phyloP scores from a whole-genome alignment of 2,113 vertebrate genomes.

The Tyrannus savana region DNA sequence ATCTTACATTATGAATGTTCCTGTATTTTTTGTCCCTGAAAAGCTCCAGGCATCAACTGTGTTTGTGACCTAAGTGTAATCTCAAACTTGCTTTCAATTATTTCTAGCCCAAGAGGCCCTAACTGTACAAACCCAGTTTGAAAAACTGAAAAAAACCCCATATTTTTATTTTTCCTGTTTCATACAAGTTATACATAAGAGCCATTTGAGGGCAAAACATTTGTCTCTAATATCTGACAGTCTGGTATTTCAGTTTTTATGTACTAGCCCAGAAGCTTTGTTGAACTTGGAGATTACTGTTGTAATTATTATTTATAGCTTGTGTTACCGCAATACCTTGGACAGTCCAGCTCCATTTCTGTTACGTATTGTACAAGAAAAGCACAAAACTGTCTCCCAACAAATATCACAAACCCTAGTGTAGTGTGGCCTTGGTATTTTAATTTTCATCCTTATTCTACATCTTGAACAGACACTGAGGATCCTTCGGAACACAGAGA shows the following conservation, averaged over 20 bases:
- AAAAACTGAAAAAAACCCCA: slow-evolving; percentile 12
- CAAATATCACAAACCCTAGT: neutral
- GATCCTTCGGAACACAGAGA: neutral
- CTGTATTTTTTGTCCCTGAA: slow-evolving; percentile 56
- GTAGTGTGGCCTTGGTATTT: neutral
- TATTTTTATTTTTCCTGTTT: slow-evolving; percentile 43
- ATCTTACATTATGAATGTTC: slow-evolving; percentile 58
- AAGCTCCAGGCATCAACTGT: slow-evolving; percentile 65
- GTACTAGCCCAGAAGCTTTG: slow-evolving; percentile 41
- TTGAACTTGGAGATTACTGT: slow-evolving; percentile 29
- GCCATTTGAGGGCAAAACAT: slow-evolving; percentile 35
- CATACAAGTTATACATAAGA: slow-evolving; percentile 26
- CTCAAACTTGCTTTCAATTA: slow-evolving; percentile 77
- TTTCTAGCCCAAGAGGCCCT: slow-evolving; percentile 71
- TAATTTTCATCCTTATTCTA: neutral
- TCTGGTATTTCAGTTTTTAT: slow-evolving; percentile 51
- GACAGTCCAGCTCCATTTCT: neutral
- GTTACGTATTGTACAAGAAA: neutral
- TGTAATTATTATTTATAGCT: slow-evolving; percentile 36
- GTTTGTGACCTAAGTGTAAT: slow-evolving; percentile 68
- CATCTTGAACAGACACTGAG: neutral
- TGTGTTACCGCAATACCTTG: neutral
- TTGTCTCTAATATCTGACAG: slow-evolving; percentile 37
- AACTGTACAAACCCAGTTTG: slow-evolving; percentile 64
- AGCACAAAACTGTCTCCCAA: neutral